Conservation (phyloP, 2,888 invertebrate species). For the Drosophila leonis region DNA sequence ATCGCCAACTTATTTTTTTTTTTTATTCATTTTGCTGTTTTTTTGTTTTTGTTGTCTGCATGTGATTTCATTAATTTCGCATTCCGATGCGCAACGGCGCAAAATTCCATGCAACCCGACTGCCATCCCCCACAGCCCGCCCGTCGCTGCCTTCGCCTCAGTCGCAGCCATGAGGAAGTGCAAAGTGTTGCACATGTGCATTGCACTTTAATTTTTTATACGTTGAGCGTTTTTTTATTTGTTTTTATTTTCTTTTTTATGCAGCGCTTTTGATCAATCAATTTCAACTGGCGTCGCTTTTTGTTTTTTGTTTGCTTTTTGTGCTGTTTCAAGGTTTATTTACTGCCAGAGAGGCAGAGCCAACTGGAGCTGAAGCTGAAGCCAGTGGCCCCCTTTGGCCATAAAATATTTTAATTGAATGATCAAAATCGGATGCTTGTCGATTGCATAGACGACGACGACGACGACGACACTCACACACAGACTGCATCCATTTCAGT, state of each 20-base stretch:
- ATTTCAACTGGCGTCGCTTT: constrained; percentile 70
- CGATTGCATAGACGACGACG: constrained; percentile 35
- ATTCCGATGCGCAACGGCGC: constrained; percentile 77
- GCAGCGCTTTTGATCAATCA: constrained; percentile 78
- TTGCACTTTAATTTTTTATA: constrained; percentile 71
- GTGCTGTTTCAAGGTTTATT: constrained; percentile 61
- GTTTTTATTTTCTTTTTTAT: constrained; percentile 28
- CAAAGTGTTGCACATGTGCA: constrained; percentile 82
- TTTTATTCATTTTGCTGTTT: constrained; percentile 9
- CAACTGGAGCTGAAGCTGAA: constrained; percentile 7
- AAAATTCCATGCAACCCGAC: constrained; percentile 66
- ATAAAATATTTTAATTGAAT: constrained; percentile 81
- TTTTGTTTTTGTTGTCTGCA: constrained; percentile 52
- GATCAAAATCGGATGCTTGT: constrained; percentile 77
- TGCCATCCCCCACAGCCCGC: not conserved
- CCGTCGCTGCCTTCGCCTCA: not conserved
- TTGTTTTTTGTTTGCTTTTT: constrained; percentile 17
- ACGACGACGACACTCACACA: constrained; percentile 2
- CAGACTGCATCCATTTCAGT: constrained; percentile 32
- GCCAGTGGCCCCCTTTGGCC: constrained; percentile 54
- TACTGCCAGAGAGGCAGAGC: constrained; percentile 27
- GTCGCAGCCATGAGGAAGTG: constrained; percentile 69
- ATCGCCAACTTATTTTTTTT: constrained; percentile 51
- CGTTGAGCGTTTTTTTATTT: constrained; percentile 34
- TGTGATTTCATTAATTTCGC: constrained; percentile 80